Base-by-base conservation (phyloP, 92 coral and sea anemone species). In the Siderastrea radians region DNA sequence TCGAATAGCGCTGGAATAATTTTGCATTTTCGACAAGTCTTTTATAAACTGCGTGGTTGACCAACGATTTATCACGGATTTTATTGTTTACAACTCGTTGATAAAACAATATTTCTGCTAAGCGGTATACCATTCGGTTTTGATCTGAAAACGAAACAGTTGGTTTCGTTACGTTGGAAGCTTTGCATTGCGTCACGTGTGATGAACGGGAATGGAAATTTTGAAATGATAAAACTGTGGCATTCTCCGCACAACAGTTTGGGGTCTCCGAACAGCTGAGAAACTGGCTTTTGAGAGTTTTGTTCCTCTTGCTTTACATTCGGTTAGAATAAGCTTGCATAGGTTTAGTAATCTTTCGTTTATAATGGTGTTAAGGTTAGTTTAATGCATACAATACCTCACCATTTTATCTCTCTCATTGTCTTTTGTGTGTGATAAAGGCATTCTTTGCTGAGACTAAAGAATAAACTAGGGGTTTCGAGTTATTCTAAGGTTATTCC, bases 41-140 rank as follows among this genome's bases (percentile, higher is more conserved):
- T 69, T 63, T 66, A 69, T 52, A 69, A 81, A 53, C 86, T 81
- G n/a, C 64, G 77, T 49, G 86, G 77, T 81, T 54, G 77, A 69
- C 77, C 77, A 81, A 12, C 68, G 77, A 70, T 81, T 69, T 55
- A 73, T 55, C 77, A 57, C 16, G 44, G 55, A 54, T 69, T 81
- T 77, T 68, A 67, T 73, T n/a, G 78, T 51, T 54, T 44, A 43
- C 68, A 54, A 55, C 77, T 68, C 77, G 15, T n/a, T 12, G 65
- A 81, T 81, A 70, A 67, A 44, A 69, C 62, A 52, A 46, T 68
- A 46, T 68, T 55, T 45, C 58, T 53, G 13, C 38, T 5, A 12
- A 10, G 19, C 11, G 45, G 10, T 26, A 45, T 14, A 17, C 26
- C 48, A 13, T n/a, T 2, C n/a, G 58, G 73, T 11, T 7, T 50